These are phyloP conservation scores for Malurus melanocephalus DNA, from an alignment of 2,113 vertebrate species.

Conservation along the genomic window DNA sequence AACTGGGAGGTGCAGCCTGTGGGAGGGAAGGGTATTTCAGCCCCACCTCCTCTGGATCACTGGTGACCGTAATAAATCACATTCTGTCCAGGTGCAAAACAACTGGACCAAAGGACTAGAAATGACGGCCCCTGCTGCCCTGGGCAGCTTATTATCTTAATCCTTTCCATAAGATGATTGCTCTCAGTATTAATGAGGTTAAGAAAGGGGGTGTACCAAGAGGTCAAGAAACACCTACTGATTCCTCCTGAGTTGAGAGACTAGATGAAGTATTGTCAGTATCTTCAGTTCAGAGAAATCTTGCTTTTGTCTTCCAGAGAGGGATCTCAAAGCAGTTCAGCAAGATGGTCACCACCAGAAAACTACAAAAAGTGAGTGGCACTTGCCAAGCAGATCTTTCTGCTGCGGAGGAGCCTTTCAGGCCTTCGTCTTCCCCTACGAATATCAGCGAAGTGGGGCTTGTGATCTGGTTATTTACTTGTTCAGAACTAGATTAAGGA, in stretches of 20 bases:
- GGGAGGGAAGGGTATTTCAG: neutral
- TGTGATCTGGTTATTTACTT: neutral
- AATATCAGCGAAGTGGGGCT: neutral
- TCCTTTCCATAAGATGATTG: neutral
- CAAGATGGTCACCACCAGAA: constrained; percentile 88
- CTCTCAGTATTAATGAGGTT: neutral
- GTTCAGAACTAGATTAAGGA: neutral
- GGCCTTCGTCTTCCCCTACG: neutral
- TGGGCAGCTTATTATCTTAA: neutral
- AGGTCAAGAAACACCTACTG: neutral
- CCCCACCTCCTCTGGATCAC: neutral
- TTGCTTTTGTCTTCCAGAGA: constrained; percentile 68
- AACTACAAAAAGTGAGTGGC: constrained; percentile 89
- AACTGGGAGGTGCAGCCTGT: neutral
- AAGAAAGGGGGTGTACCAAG: neutral
- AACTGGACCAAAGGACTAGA: neutral
- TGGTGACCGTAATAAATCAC: neutral
- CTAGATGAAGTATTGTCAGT: neutral
- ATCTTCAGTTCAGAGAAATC: neutral
- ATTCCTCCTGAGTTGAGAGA: neutral
- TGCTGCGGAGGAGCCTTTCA: neutral
- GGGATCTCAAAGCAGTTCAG: constrained; percentile 57
- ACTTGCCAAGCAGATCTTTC: neutral
- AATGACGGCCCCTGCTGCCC: neutral
- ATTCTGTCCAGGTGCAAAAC: neutral